Evolutionary conservation across 2,113 vertebrate genomes (phyloP), one percentile per base, ranked within the genome.

Genomic region (Caloenas nicobarica): DNA sequence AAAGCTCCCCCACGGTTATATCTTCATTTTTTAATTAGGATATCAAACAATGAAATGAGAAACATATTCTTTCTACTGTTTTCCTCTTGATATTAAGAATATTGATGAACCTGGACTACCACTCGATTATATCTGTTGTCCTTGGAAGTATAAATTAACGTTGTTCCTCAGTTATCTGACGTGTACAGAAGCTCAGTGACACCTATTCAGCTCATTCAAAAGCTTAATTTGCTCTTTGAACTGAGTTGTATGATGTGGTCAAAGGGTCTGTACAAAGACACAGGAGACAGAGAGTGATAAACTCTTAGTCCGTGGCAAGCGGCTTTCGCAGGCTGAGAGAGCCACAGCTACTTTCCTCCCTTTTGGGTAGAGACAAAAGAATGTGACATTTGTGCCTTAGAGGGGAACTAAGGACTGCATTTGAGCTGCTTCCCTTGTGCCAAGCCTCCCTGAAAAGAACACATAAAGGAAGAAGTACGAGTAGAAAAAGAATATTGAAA

Each of bases 171-270:
- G 51, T 83, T 78, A 81, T 40, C 26, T 48, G 77, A 74, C 2
- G 15, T 26, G 54, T 50, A 40, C 34, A 88, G n/a, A 42, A 94
- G 38, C 66, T 84, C 81, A 51, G 74, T 57, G 81, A 93, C 64
- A 97, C 97, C 94, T 94, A 16, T 64, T 69, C 51, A 93, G 95
- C 96, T 97, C 96, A 96, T 94, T 97, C 97, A 97, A 98, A 98
- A 98, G 92, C 94, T 98, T 98, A 98, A 98, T 98, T 98, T 98
- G 95, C 87, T 90, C 93, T 98, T 97, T 98, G 96, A 98, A 98
- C 97, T 96, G 96, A 97, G 86, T 96, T 98, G 94, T 97, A 97
- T 97, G 97, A 98, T 70, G 86, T 95, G 96, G 91, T 97, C 96
- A 98, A 81, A 96, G 82, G 91, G 87, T 89, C 36, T 98, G 97